A percentile compares a stretch with the other conserved stretches of the same genome.
These are phyloP conservation scores for Eurystomus gularis DNA, from an alignment of 2,113 vertebrate genomes.

Conservation along the genomic window DNA sequence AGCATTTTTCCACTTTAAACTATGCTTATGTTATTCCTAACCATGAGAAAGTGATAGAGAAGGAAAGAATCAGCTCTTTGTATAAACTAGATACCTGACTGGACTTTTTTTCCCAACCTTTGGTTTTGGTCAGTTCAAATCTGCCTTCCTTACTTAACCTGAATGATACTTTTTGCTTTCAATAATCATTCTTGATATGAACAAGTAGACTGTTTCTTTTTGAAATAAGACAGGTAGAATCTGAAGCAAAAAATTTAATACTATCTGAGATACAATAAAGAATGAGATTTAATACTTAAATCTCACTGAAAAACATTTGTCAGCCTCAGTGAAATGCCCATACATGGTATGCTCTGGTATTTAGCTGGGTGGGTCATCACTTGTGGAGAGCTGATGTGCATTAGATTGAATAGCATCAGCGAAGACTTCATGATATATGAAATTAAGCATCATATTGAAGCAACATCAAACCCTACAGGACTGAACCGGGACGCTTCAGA, in stretches of 20 bases:
- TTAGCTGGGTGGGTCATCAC: not conserved
- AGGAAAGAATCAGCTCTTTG: not conserved
- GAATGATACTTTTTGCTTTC: not conserved
- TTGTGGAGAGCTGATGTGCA: not conserved
- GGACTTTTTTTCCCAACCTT: not conserved
- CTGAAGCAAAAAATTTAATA: not conserved
- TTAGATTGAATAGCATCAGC: not conserved
- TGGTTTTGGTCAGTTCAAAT: not conserved
- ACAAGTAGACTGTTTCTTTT: not conserved
- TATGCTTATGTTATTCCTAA: not conserved
- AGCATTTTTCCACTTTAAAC: not conserved
- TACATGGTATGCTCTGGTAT: not conserved
- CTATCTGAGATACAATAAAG: not conserved
- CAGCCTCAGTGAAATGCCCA: not conserved
- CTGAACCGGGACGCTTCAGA: not conserved
- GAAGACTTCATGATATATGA: not conserved
- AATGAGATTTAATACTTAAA: not conserved
- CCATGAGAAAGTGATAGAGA: not conserved
- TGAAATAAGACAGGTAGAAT: not conserved
- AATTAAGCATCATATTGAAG: not conserved
- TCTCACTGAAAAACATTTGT: not conserved
- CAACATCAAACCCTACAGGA: not conserved
- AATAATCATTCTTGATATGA: not conserved
- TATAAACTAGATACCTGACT: not conserved
- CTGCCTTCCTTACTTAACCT: not conserved